Percentiles rank a stretch among this genome's conserved stretches.
These are phyloP conservation scores for Lynx canadensis DNA, from an alignment of 2,113 vertebrate genomes.

Conservation along the genomic window DNA sequence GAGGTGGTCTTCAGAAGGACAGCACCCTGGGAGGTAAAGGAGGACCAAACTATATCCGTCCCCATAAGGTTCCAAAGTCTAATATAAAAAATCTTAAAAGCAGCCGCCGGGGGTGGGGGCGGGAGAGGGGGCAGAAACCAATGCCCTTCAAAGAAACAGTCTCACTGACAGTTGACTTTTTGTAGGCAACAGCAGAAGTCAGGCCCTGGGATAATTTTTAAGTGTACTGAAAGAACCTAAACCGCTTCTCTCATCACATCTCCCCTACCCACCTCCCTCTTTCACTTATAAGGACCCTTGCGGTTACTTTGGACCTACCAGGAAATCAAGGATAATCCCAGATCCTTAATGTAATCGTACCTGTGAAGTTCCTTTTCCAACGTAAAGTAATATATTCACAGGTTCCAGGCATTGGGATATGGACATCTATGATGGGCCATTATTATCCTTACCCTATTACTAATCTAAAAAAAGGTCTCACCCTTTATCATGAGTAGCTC, in stretches of 20 bases:
- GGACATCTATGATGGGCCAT: background rate
- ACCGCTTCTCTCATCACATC: background rate
- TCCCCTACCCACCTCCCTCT: background rate
- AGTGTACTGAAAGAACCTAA: background rate
- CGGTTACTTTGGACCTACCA: background rate
- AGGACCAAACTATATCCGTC: background rate
- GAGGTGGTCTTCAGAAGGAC: background rate
- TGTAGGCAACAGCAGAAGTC: background rate
- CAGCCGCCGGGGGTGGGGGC: background rate
- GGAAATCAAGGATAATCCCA: background rate
- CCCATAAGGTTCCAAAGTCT: background rate
- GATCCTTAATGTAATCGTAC: background rate
- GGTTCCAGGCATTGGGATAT: background rate
- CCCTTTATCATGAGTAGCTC: background rate
- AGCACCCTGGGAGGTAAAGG: background rate
- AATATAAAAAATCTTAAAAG: background rate
- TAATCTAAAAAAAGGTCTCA: background rate
- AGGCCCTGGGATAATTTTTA: conserved; percentile 42
- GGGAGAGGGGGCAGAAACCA: no score
- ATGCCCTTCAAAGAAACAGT: background rate
- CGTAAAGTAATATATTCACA: background rate
- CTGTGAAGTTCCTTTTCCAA: background rate
- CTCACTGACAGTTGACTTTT: background rate
- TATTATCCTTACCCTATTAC: background rate
- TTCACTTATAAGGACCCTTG: background rate